Base-by-base conservation (phyloP, 1,140 invertebrate species). In the Asobara japonica region DNA sequence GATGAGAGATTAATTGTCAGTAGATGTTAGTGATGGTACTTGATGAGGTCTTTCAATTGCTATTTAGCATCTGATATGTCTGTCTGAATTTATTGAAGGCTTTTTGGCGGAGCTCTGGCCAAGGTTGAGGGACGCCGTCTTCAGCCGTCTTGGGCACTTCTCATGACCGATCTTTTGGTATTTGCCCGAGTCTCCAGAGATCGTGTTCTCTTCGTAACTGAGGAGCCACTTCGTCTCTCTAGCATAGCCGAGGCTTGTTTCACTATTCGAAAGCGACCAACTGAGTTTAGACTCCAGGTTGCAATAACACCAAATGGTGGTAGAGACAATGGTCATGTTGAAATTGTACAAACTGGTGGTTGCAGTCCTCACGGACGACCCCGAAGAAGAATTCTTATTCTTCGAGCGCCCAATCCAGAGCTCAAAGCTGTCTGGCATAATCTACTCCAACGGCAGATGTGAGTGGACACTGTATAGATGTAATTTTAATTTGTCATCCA, bases 401-500 rank as follows among this genome's bases (percentile, higher is more conserved):
- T 96, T 8, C 87, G 94, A 29, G 94, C 95, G 0, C 94, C 94
- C 0, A 94, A 91, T 0, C 89, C 92, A 38, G 95, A 96, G 82
- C 84, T 95, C 6, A 96, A 96, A 81, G 94, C 94, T 18, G 94
- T 96, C 1, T 96, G 94, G 95, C 94, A 95, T 82, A 95, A 94
- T 79, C 88, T 96, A n/a, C 88, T 96, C 10, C 93, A 95, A 77
- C 88, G 94, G 71, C 94, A 96, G 87, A 94, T 96, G 94, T 95
- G 88, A 92, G 91, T 89, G 75, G 11, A 27, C 60, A 48, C 13
- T 36, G 29, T 56, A 25, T 7, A 27, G 22, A n/a, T 71, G 18
- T 33, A 3, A 18, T 65, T 71, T 68, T 38, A n/a, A 16, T 66
- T 61, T 66, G 41, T 70, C 7, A 70, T 36, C n/a, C n/a, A n/a